Conservation (phyloP, 1,140 invertebrate species). For the Drosophila micromelanica region DNA sequence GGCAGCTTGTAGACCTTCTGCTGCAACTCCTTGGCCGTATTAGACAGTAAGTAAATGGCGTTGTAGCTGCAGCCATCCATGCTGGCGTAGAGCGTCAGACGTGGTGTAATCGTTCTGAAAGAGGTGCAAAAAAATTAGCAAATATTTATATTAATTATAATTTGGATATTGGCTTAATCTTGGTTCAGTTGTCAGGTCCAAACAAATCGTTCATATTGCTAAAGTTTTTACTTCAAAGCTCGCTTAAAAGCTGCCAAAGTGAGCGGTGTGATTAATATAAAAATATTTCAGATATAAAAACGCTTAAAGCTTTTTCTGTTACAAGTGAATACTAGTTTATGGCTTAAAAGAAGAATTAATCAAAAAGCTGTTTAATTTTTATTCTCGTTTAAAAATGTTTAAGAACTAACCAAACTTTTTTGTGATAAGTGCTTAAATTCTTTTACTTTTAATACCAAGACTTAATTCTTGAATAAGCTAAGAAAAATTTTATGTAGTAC, state of each 20-base stretch:
- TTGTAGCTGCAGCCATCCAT: conserved; percentile 89
- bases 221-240: neutral
- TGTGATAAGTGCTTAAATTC: too few species aligned
- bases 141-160: neutral
- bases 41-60: conserved; percentile 90
- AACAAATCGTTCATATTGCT: too few species aligned
- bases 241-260: neutral
- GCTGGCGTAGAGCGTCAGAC: conserved; percentile 92
- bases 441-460: too few species aligned
- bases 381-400: too few species aligned
- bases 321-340: too few species aligned
- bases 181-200: neutral
- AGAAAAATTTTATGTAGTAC: too few species aligned
- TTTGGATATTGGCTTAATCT: neutral
- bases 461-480: too few species aligned
- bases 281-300: neutral
- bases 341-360: too few species aligned
- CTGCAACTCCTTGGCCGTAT: conserved; percentile 88
- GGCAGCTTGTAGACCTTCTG: conserved; percentile 87
- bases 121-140: neutral
- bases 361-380: too few species aligned
- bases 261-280: neutral
- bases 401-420: too few species aligned
- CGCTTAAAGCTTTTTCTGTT: neutral
- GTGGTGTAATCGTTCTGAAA: conserved; percentile 89